Percentiles rank a stretch among this genome's conserved stretches.
phyloP scores from a whole-genome alignment of 2,113 vertebrate species.

The Scolopax mira region DNA sequence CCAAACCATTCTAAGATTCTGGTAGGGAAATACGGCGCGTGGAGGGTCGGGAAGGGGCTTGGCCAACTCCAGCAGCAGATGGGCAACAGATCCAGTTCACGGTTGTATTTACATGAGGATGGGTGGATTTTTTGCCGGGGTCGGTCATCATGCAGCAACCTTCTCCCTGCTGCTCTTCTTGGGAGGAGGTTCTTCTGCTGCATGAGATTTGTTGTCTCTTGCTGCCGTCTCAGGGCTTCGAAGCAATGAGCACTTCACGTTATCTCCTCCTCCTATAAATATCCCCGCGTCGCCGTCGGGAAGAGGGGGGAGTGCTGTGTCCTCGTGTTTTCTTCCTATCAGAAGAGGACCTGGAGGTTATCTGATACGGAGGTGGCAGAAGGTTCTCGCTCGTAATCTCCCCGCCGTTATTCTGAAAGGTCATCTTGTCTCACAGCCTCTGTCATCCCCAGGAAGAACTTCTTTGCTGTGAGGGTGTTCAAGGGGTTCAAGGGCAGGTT shows the following conservation, averaged over 20 bases:
- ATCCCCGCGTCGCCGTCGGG: background rate
- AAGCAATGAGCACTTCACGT: background rate
- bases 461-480: no score
- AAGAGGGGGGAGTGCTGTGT: background rate
- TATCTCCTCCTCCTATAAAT: conserved; percentile 1
- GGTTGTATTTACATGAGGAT: no score
- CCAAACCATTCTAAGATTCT: no score
- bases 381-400: background rate
- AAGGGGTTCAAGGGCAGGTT: no score
- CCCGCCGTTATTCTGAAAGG: background rate
- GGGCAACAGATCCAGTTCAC: accelerated
- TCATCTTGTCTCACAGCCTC: background rate
- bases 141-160: background rate
- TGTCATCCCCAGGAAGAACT: no score
- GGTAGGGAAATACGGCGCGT: accelerated
- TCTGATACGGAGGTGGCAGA: background rate
- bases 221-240: background rate
- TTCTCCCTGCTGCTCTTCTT: background rate
- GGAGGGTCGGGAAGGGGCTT: background rate
- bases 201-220: background rate
- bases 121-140: background rate
- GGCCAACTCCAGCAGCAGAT: background rate
- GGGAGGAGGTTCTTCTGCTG: background rate
- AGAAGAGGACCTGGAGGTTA: background rate
- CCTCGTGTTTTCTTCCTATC: background rate